Conservation (phyloP, 1,140 invertebrate species). For the Papilio polytes region DNA sequence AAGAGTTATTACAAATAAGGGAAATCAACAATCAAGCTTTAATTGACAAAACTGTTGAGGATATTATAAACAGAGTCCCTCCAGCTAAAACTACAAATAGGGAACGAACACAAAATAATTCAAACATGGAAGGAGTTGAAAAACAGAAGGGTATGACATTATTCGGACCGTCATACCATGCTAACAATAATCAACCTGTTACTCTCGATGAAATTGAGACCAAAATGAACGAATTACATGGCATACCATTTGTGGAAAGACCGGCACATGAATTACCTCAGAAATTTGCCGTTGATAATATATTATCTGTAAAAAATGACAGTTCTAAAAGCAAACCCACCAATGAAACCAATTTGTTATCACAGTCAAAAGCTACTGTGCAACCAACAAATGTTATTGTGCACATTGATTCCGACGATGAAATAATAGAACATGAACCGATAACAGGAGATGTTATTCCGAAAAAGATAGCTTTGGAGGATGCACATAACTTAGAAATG, state of each 20-base stretch:
- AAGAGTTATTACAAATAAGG: slow-evolving; percentile 53
- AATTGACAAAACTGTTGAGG: slow-evolving; percentile 79
- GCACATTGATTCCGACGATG: slow-evolving; percentile 70
- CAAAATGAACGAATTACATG: slow-evolving; percentile 79
- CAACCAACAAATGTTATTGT: slow-evolving; percentile 53
- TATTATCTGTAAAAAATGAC: slow-evolving; percentile 48
- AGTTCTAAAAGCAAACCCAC: slow-evolving; percentile 48
- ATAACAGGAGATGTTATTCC: slow-evolving; percentile 70
- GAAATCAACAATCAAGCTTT: slow-evolving; percentile 72
- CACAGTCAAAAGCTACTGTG: slow-evolving; percentile 54
- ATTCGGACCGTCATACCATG: slow-evolving; percentile 39
- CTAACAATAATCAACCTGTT: slow-evolving; percentile 45
- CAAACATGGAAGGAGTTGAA: slow-evolving; percentile 44
- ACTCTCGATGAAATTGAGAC: slow-evolving; percentile 74
- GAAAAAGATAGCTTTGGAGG: slow-evolving; percentile 45
- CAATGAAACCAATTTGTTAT: slow-evolving; percentile 58
- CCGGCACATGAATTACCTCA: slow-evolving; percentile 63
- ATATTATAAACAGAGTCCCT: slow-evolving; percentile 64
- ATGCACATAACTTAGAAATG: background rate
- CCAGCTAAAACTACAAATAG: slow-evolving; percentile 51
- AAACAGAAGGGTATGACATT: slow-evolving; percentile 43
- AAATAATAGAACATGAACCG: slow-evolving; percentile 74
- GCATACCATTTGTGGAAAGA: slow-evolving; percentile 67
- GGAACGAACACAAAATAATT: slow-evolving; percentile 45
- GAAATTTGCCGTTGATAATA: slow-evolving; percentile 49